Evolutionary conservation across 2,888 invertebrate species (phyloP), one percentile per base, ranked within the genome.

Genomic region (Drosophila niveifrons): DNA sequence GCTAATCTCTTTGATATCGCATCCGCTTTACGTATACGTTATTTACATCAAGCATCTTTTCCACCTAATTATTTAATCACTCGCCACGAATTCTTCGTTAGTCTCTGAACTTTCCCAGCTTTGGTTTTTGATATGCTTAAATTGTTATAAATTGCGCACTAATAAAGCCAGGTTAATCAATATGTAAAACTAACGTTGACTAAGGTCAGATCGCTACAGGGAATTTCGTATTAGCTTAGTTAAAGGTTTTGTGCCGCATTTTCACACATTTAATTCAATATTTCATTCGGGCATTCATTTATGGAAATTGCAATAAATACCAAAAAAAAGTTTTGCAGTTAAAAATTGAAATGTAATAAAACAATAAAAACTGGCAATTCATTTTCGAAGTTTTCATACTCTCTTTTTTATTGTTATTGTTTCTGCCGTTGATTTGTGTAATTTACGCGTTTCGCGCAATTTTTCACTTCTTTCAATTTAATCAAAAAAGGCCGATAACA

Each of bases 381-480:
- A 82, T 82, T 71, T 68, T 68, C 44, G 9, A 39, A 68, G 39
- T 72, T 75, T 61, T n/a, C 11, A 36, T 31, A 7, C 18, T n/a
- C 1, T 46, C 8, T 23, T 10, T 74, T 62, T 59, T 58, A 43
- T 61, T 74, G 63, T 62, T 73, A 44, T 65, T 57, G 64, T 56
- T 58, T 28, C 50, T 65, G 71, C 44, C 68, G 85, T 71, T 85
- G 86, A 82, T 86, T 88, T 86, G 78, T 78, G 83, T 88, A 83
- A 85, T 80, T 84, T 86, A 73, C 84, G 76, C 71, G 62, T 52
- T 78, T 67, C 62, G 67, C 48, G 63, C 67, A 79, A 75, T 87
- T 85, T 89, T 86, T 88, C 72, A 80, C 68, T 79, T 79, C 87
- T 89, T 88, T 88, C 77, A 83, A 72, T 83, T 83, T 81, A 73